These are phyloP conservation scores for Hofmannophila pseudospretella DNA, from an alignment of 2,888 invertebrate genomes.

Conservation along the genomic window DNA sequence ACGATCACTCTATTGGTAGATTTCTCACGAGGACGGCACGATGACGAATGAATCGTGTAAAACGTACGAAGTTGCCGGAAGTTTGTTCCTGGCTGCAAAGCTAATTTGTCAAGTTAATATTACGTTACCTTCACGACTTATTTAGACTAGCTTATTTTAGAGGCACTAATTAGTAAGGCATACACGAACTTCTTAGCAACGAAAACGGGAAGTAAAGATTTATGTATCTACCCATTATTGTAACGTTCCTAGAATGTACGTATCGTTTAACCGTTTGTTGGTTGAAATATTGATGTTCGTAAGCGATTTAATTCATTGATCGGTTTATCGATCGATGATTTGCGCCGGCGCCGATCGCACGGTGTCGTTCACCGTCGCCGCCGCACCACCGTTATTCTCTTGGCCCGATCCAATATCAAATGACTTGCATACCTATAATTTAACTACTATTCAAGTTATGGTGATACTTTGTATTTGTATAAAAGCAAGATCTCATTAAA, in stretches of 20 bases:
- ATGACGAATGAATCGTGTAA: conserved; percentile 22
- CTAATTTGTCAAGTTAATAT: conserved; percentile 33
- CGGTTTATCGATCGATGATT: conserved; percentile 32
- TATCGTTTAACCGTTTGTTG: neutral
- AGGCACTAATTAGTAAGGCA: conserved; percentile 20
- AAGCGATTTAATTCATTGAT: conserved; percentile 11
- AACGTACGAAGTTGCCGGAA: conserved; percentile 32
- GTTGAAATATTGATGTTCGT: conserved; percentile 1
- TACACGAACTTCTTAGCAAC: conserved; percentile 12
- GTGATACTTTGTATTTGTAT: no score
- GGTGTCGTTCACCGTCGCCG: conserved; percentile 49
- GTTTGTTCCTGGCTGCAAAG: conserved; percentile 23
- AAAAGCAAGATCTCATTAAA: no score
- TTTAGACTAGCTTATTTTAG: conserved; percentile 13
- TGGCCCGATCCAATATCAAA: conserved; percentile 29
- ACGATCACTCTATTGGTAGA: no score
- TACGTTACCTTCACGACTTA: conserved; percentile 22
- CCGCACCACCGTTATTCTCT: conserved; percentile 32
- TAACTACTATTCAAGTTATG: no score
- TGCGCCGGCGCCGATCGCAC: conserved; percentile 36
- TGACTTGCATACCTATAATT: conserved; percentile 16
- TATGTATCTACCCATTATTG: neutral
- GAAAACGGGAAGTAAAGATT: conserved; percentile 7
- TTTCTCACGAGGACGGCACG: neutral
- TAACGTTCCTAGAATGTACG: neutral